Base-by-base conservation (phyloP, 2,888 invertebrate species). In the Cataglyphis livida region DNA sequence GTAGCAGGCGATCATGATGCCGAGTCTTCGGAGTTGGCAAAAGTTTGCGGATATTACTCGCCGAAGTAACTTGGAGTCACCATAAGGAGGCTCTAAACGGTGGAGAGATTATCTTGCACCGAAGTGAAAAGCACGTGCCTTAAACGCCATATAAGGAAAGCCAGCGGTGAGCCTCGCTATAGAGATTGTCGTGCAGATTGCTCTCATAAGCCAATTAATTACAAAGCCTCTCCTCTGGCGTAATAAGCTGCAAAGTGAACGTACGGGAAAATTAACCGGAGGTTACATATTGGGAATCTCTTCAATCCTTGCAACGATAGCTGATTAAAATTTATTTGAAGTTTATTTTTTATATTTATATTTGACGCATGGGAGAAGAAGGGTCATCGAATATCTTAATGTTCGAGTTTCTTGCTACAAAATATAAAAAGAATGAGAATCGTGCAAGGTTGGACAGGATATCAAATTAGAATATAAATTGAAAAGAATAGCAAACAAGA, bases 91-190 rank as follows among this genome's bases (percentile, higher is more conserved):
- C 57, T 82, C 70, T 35, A 74, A 84, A 73, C 54, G 70, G 48
- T 78, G 78, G 38, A 75, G 70, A 83, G 88, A 82, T 85, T 84
- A 88, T 85, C 83, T 84, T 51, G 44, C 70, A 66, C 61, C 79
- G 78, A 82, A 81, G 79, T 76, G 86, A 85, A 86, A 82, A 85
- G 85, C 85, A 88, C 84, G 88, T 84, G 84, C 76, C 78, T 82
- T 75, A 81, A 84, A 82, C 85, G 88, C 78, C 81, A 81, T 86
- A 82, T 74, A 78, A 84, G 78, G 82, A 75, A 81, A 75, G 32
- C 48, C 73, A 21, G 28, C 79, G 68, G 64, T 70, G 65, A 18
- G 28, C 28, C 70, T 73, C 61, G 32, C 41, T 71, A 51, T 38
- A 18, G 57, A 64, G 71, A 85, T 83, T 64, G 81, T 66, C 59